Percentiles rank a stretch among this genome's conserved stretches.
Conservation (phyloP, 64 coral and sea anemone genomes). For the Stichodactyla helianthus region DNA sequence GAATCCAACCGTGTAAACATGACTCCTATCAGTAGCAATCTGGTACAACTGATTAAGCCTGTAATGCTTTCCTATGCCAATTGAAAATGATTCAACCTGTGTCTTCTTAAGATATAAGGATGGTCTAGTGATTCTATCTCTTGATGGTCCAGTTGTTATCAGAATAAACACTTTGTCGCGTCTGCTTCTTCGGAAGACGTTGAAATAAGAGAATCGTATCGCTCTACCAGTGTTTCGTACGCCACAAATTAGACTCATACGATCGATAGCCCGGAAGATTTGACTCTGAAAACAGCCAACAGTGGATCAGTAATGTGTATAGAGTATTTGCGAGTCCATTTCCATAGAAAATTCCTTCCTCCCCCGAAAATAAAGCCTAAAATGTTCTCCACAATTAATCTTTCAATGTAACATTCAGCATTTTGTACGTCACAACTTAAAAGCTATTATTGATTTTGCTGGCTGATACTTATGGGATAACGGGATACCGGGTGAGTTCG, state of each 20-base stretch:
- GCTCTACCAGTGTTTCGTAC: conserved; percentile 36
- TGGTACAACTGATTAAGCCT: conserved; percentile 22
- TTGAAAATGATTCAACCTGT: conserved; percentile 23
- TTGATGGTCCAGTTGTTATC: conserved; percentile 45
- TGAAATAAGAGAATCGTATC: conserved; percentile 26
- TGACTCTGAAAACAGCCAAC: not conserved
- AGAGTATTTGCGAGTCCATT: too few species aligned
- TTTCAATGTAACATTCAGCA: too few species aligned
- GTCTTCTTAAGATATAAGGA: not conserved
- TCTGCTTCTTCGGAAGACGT: conserved; percentile 20
- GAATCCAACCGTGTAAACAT: conserved; percentile 59
- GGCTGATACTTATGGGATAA: too few species aligned
- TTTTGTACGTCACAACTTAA: too few species aligned
- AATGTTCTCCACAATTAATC: too few species aligned
- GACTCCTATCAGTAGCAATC: conserved; percentile 40
- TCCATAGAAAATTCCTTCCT: too few species aligned
- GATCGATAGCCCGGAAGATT: conserved; percentile 27
- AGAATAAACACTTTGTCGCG: conserved; percentile 26
- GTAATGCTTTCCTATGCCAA: conserved; percentile 43
- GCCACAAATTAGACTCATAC: conserved; percentile 49
- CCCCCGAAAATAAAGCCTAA: too few species aligned
- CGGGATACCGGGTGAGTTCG: too few species aligned
- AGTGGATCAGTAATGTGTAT: not conserved
- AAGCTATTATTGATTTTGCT: too few species aligned
- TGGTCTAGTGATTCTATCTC: conserved; percentile 26